A percentile compares a stretch with the other conserved stretches of the same genome.
These are phyloP conservation scores for Trichechus manatus DNA, from an alignment of 2,113 vertebrate genomes.

Conservation along the genomic window DNA sequence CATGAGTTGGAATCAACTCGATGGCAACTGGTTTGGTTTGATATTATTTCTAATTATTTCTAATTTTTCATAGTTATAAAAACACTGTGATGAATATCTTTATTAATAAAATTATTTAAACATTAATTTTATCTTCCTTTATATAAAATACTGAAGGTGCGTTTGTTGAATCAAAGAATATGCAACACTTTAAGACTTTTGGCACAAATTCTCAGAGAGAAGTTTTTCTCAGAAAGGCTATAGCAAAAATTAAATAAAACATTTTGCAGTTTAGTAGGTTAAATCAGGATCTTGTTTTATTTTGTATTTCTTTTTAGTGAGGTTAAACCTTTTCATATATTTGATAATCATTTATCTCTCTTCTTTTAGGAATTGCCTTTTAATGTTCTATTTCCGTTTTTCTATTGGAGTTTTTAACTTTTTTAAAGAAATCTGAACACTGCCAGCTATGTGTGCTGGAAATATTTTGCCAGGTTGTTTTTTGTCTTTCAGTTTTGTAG, in stretches of 20 bases:
- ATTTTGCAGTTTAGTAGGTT: not conserved
- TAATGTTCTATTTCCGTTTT: not conserved
- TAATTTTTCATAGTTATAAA: not conserved
- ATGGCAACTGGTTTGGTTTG: not conserved
- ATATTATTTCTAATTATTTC: not conserved
- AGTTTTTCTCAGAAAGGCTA: conserved; percentile 13
- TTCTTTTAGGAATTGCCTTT: conserved; percentile 6
- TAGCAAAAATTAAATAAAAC: conserved; percentile 23
- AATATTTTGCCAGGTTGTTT: not conserved
- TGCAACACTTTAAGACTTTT: conserved; percentile 5
- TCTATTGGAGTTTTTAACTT: not conserved
- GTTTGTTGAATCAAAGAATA: not conserved
- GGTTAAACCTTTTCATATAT: conserved; percentile 28
- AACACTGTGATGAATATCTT: not conserved
- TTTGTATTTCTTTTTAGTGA: conserved; percentile 10
- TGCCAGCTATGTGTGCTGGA: not conserved
- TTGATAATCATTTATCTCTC: not conserved
- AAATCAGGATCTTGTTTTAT: not conserved
- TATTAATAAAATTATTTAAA: conserved; percentile 45
- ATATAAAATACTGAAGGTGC: not conserved
- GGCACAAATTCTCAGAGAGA: not conserved
- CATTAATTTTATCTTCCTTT: conserved; percentile 39
- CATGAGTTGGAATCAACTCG: too few relatives aligned
- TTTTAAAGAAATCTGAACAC: conserved; percentile 1
- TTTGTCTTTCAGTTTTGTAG: not conserved